These are phyloP conservation scores for Holothuria scabra DNA, from an alignment of 53 echinoderm and acorn worm species.

Conservation along the genomic window DNA sequence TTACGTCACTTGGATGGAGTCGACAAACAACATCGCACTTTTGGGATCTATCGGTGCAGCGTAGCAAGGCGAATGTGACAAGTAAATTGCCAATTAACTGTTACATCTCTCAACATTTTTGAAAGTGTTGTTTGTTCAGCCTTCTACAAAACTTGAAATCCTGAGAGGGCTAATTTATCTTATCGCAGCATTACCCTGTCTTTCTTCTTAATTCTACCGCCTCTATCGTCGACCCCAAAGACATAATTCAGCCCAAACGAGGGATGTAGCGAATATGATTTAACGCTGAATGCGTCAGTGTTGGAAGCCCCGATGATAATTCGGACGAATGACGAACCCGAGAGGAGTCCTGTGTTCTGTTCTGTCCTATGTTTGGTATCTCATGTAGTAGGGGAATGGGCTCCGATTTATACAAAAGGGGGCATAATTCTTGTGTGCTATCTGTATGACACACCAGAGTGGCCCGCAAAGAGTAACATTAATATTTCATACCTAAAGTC, in stretches of 20 bases:
- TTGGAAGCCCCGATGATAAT: no score
- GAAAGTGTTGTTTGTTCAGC: conserved; percentile 36
- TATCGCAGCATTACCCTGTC: conserved; percentile 2
- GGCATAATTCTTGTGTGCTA: conserved; percentile 36
- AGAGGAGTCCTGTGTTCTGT: no score
- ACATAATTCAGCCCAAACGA: conserved; percentile 27
- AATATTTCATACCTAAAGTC: conserved; percentile 22
- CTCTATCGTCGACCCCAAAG: neutral
- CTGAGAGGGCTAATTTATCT: conserved; percentile 14
- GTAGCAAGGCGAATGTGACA: conserved; percentile 2
- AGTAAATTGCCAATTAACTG: conserved; percentile 43
- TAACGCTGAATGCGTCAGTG: conserved; percentile 7
- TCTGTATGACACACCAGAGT: conserved; percentile 28
- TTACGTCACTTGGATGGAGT: no score
- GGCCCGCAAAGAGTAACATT: neutral
- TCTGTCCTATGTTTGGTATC: no score
- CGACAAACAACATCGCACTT: no score
- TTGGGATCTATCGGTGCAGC: conserved; percentile 9
- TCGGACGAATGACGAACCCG: no score
- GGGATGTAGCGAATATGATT: neutral
- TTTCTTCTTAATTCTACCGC: neutral
- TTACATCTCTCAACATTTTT: conserved; percentile 29
- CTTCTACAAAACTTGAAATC: conserved; percentile 7
- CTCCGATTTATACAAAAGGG: no score
- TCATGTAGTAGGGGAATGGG: no score